Evolutionary conservation across 2,113 vertebrate species (phyloP).

Genomic region (Neopipo cinnamomea): DNA sequence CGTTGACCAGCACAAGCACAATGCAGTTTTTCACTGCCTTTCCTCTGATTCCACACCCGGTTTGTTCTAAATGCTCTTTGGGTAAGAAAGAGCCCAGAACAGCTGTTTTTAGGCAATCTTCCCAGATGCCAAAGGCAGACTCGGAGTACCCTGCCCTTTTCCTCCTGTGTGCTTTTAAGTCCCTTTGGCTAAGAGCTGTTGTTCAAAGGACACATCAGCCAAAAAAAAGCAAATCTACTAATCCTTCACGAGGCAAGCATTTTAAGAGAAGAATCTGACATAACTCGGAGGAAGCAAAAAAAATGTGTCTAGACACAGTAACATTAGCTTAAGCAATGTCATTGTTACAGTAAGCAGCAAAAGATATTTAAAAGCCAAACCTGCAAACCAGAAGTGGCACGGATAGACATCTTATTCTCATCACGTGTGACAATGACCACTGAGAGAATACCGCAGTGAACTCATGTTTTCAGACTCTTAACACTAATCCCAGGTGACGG

Average conservation of each 20-base stretch:
- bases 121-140: background rate
- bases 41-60: background rate
- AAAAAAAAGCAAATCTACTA: background rate
- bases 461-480: background rate
- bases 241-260: background rate
- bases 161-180: background rate
- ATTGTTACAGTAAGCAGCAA: background rate
- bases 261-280: background rate
- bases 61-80: background rate
- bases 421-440: background rate
- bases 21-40: background rate
- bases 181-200: background rate
- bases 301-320: background rate
- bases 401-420: background rate
- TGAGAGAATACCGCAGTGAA: background rate
- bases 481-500: background rate
- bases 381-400: background rate
- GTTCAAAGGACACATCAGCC: background rate
- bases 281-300: background rate
- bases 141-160: background rate
- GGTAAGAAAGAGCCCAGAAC: background rate
- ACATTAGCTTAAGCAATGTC: background rate
- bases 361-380: background rate
- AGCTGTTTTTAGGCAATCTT: background rate
- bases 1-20: background rate